Base-by-base conservation (phyloP, 35 echinoderm and acorn worm species). In the Apostichopus californicus region DNA sequence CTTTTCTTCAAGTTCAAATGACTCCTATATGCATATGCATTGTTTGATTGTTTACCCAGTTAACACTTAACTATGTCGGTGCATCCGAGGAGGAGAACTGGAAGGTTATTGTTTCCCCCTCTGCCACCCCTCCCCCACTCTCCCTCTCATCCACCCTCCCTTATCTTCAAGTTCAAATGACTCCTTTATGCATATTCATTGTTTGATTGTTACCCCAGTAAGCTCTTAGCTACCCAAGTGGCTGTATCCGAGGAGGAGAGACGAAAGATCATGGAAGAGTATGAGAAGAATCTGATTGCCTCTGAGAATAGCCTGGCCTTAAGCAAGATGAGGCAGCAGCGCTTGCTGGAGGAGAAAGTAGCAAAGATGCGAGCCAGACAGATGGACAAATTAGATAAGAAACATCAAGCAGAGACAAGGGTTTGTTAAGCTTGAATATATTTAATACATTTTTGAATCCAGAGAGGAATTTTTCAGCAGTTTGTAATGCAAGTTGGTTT, bases 191-290 rank as follows among this genome's bases (percentile, higher is more conserved):
- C 17, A 87, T 63, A 87, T 87, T 8, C 28, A 66, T 28, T 88
- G 12, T 88, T n/a, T 87, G 13, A 55, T 55, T 86, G 23, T 9
- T 78, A n/a, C 55, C 24, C 18, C 77, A 98, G 97, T 5, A 90
- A 90, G 81, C 87, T 98, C 24, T 65, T 98, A 12, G 97, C 97
- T 8, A 90, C 92, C 20, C 97, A 98, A 77, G 79, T 99, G n/a
- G 95, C 95, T 2, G 92, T 99, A 56, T 99, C 97, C 18, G 97
- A 99, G 64, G 93, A 93, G 34, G 97, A 99, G 54, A 88, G 97
- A 6, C 60, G 90, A 23, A 94, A 80, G n/a, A 92, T 99, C 10
- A 53, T 96, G 56, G 95, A 68, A 73, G 97, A 99, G 58, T 93
- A 96, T 86, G 92, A 96, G 85, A 92, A 99, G 87, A 93, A 96